Conservation (phyloP, 1,140 invertebrate genomes). For the Drosophila rufa region DNA sequence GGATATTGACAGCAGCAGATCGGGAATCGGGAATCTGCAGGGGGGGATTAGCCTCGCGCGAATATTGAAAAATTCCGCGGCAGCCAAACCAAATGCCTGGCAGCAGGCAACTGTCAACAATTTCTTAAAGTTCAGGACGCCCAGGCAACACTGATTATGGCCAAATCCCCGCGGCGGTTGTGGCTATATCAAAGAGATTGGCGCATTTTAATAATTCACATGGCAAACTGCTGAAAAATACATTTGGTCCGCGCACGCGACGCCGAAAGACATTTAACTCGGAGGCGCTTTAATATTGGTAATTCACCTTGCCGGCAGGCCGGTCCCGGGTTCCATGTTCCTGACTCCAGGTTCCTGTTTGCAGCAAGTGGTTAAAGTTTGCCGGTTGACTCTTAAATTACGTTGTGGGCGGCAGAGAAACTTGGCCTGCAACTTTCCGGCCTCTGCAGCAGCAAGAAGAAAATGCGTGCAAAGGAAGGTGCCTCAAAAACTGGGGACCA, state of each 20-base stretch:
- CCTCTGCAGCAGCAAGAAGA: neutral
- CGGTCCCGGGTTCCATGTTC: neutral
- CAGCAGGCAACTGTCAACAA: slow-evolving; percentile 44
- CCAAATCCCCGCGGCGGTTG: slow-evolving; percentile 33
- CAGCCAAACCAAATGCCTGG: slow-evolving; percentile 22
- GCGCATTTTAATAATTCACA: slow-evolving; percentile 69
- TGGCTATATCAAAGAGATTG: slow-evolving; percentile 59
- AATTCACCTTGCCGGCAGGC: slow-evolving; percentile 33
- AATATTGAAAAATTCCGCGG: slow-evolving; percentile 55
- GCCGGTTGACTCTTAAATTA: slow-evolving; percentile 65
- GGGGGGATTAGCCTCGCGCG: slow-evolving; percentile 35
- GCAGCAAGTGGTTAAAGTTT: slow-evolving; percentile 68
- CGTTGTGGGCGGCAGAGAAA: slow-evolving; percentile 30
- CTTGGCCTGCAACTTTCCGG: slow-evolving; percentile 35
- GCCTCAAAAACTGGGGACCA: neutral
- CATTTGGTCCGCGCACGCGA: slow-evolving; percentile 40
- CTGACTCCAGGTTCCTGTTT: slow-evolving; percentile 29
- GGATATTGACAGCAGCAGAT: slow-evolving; percentile 49
- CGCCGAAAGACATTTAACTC: slow-evolving; percentile 25
- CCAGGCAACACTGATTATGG: slow-evolving; percentile 29
- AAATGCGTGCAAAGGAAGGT: slow-evolving; percentile 14
- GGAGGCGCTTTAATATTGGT: slow-evolving; percentile 33
- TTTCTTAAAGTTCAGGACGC: slow-evolving; percentile 40
- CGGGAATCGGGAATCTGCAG: slow-evolving; percentile 9
- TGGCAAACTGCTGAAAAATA: slow-evolving; percentile 36